Base-by-base conservation (phyloP, 2,797 vertebrate genomes). In the Pygocentrus nattereri region DNA sequence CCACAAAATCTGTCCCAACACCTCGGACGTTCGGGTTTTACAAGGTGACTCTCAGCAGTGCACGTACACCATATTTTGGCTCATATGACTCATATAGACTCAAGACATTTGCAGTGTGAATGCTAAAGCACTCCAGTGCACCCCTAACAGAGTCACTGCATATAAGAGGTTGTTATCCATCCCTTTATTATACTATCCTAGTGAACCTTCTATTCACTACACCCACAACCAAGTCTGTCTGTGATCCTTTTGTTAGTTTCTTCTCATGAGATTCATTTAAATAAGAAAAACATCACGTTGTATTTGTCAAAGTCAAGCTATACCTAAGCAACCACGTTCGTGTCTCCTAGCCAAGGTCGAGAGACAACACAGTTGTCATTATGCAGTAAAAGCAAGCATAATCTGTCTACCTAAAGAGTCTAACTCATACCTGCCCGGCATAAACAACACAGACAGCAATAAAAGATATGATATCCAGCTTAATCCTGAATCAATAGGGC, bases 231-330 rank as follows among this genome's bases (percentile, higher is more conserved):
- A n/a, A n/a, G n/a, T n/a, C n/a, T n/a, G n/a, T n/a, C n/a, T n/a
- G n/a, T n/a, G 38, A 8, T 41, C 8, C 41, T 15, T 75, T 30
- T 75, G 34, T 75, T 41, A 25, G 38, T 23, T 49, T 5, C 23
- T 30, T 70, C 13, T 58, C 3, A 47, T 16, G 25, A 70, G 18
- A 16, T 70, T 59, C 65, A 59, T 69, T 69, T 47, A 58, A 59
- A 64, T 30, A n/a, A n/a, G n/a, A n/a, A n/a, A n/a, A n/a, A n/a
- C n/a, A 25, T 27, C 10, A 78, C 78, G 38, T 70, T 71, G 71
- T 79, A 62, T 72, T 79, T 41, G 62, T 71, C 19, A 49, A 61
- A 21, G 62, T 71, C 19, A 49, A 61, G 21, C 11, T 1, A 31
- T 21, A 6, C 21, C 30, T 27, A 21, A 11, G 5, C 31, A n/a